Evolutionary conservation across 1,140 invertebrate genomes (phyloP).

Genomic region (Eumaeus atala): DNA sequence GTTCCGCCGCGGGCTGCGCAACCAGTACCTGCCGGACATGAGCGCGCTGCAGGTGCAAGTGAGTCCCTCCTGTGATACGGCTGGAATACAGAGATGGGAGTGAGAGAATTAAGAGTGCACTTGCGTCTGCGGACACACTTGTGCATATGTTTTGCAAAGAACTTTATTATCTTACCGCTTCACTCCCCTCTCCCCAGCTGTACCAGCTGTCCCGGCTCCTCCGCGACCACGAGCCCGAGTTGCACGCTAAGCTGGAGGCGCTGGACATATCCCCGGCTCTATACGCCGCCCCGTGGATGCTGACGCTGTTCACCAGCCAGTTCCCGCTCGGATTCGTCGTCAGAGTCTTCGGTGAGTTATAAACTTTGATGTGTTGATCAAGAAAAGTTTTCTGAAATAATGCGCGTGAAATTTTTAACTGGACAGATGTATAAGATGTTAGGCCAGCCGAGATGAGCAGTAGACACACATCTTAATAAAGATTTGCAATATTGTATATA

Average conservation of each 20-base stretch:
- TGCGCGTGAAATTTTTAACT: neutral
- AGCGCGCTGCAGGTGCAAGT: conserved; percentile 87
- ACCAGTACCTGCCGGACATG: conserved; percentile 95
- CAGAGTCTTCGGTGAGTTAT: conserved; percentile 88
- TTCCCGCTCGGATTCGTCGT: conserved; percentile 97
- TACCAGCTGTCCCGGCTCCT: conserved; percentile 95
- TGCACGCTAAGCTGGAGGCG: conserved; percentile 92
- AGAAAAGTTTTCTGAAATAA: neutral
- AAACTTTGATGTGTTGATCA: no score
- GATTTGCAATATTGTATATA: no score
- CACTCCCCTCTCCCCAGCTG: conserved; percentile 73
- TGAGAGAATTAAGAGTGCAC: neutral
- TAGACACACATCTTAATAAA: no score
- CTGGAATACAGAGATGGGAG: no score
- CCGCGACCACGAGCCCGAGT: conserved; percentile 88
- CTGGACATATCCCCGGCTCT: conserved; percentile 93
- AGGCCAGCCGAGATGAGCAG: no score
- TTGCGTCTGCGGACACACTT: no score
- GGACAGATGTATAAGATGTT: no score
- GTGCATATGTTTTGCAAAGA: no score
- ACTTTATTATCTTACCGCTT: neutral
- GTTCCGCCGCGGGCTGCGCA: conserved; percentile 89
- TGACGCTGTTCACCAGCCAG: conserved; percentile 96
- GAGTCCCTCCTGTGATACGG: neutral
- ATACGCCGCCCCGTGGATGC: conserved; percentile 96